Conservation (phyloP, 2,113 vertebrate species). For the Stomatorhinus ivindoensis region DNA sequence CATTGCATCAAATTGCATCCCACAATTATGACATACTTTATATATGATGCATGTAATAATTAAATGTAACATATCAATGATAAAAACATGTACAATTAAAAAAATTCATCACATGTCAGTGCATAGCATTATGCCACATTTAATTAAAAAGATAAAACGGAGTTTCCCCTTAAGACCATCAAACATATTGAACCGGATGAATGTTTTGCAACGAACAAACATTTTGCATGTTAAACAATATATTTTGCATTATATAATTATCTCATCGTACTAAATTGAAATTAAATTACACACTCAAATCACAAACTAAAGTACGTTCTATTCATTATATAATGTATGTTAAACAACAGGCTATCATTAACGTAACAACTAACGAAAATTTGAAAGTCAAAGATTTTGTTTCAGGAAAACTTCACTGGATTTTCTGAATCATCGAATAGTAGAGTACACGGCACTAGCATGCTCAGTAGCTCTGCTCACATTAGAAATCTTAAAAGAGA, state of each 20-base stretch:
- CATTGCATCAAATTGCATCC: neutral
- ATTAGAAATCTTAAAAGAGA: neutral
- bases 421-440: neutral
- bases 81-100: neutral
- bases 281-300: neutral
- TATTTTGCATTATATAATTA: neutral
- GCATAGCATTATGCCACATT: neutral
- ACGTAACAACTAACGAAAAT: neutral
- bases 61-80: neutral
- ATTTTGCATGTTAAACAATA: neutral
- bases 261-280: neutral
- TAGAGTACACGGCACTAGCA: neutral
- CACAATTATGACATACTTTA: neutral
- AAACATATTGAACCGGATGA: neutral
- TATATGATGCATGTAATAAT: neutral
- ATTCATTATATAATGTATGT: neutral
- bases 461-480: neutral
- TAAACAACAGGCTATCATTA: neutral
- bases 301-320: neutral
- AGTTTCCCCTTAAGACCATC: neutral
- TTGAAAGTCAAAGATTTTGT: neutral
- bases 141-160: neutral
- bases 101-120: neutral
- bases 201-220: neutral
- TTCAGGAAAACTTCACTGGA: neutral